A percentile compares a stretch with the other conserved stretches of the same genome.
Evolutionary conservation across 2,113 vertebrate genomes (phyloP).

Genomic region (Antigone vipio): DNA sequence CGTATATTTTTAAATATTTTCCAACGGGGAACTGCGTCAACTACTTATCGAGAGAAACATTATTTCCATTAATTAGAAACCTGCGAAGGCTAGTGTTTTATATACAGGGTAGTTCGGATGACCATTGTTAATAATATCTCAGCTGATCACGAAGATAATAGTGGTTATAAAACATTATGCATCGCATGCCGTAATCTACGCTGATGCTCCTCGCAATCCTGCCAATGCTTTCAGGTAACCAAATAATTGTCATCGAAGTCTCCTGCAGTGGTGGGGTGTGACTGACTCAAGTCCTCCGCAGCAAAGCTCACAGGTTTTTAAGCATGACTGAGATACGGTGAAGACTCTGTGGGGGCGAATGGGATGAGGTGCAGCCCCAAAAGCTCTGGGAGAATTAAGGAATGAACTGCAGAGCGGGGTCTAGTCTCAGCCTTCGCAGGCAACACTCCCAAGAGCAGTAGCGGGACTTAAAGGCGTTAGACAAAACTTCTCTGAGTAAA

Average conservation of each 20-base stretch:
- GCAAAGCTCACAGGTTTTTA: not conserved
- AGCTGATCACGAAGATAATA: not conserved
- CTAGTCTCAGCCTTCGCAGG: not conserved
- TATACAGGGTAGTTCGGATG: not conserved
- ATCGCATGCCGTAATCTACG: not conserved
- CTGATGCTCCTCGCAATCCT: not conserved
- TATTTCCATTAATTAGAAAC: not conserved
- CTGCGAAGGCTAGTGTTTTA: not conserved
- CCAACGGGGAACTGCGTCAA: not conserved
- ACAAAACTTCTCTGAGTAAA: not conserved
- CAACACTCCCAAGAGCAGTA: not conserved
- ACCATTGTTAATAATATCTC: not conserved
- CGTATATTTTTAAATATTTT: not conserved
- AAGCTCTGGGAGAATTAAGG: not conserved
- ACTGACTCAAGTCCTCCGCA: not conserved
- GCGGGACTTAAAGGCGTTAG: fast-evolving
- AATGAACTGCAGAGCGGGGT: not conserved
- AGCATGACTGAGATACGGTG: not conserved
- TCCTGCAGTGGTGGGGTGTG: not conserved
- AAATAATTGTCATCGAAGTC: not conserved
- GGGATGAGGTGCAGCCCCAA: not conserved
- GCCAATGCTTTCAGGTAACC: not conserved
- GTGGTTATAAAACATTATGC: not conserved
- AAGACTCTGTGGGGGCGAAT: not conserved
- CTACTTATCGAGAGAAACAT: not conserved